A percentile compares a stretch with the other conserved stretches of the same genome.
Conservation (phyloP, 2,113 vertebrate species). For the Panthera leo region DNA sequence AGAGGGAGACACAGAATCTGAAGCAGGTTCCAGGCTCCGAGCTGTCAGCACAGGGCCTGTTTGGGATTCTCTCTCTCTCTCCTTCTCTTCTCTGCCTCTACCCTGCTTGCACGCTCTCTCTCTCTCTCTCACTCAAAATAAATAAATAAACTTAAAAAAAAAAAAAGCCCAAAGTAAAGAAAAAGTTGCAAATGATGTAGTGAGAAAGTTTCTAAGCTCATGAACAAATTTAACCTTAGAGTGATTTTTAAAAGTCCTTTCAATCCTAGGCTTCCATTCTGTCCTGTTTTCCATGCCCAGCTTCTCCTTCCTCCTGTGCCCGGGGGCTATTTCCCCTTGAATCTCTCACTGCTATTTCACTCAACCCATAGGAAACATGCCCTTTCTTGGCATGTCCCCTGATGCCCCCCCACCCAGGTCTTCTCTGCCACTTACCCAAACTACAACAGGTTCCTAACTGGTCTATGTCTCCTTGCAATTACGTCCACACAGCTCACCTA, state of each 20-base stretch:
- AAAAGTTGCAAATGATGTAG: background rate
- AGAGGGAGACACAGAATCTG: too few relatives aligned
- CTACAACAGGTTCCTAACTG: background rate
- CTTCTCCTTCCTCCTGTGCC: background rate
- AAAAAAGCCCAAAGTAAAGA: background rate
- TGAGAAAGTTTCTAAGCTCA: background rate
- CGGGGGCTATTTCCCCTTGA: background rate
- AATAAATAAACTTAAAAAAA: background rate
- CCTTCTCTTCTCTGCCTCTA: too few relatives aligned
- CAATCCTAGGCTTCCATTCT: background rate
- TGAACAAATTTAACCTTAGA: background rate
- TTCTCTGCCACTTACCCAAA: background rate
- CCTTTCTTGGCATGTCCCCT: background rate
- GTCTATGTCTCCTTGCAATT: too few relatives aligned
- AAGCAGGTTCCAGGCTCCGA: too few relatives aligned
- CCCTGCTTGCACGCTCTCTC: too few relatives aligned
- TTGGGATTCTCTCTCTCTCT: too few relatives aligned
- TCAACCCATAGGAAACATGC: background rate
- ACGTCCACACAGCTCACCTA: background rate
- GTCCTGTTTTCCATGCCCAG: too few relatives aligned
- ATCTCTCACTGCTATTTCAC: background rate
- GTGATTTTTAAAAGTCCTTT: background rate
- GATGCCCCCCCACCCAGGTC: rapidly evolving
- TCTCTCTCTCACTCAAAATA: too few relatives aligned
- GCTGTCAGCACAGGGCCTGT: too few relatives aligned